phyloP scores from a whole-genome alignment of 2,797 vertebrate genomes.

The Darevskia nairensis region DNA sequence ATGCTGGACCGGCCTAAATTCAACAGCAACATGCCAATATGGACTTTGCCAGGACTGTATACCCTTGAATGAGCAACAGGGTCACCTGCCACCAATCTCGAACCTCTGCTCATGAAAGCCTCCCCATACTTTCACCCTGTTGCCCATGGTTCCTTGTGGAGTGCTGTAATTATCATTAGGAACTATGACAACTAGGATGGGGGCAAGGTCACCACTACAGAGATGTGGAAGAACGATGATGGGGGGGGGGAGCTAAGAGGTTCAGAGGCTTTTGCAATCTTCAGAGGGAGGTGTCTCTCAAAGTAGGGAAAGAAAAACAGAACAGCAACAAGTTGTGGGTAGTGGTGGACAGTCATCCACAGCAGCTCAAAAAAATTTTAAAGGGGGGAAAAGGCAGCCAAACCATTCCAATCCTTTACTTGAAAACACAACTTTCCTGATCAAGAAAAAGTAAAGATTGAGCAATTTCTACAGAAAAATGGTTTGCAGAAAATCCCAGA shows the following conservation, averaged over 20 bases:
- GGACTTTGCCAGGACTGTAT: neutral
- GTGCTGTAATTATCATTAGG: neutral
- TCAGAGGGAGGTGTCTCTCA: no score
- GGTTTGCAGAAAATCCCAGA: no score
- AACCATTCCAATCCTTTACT: constrained; percentile 76
- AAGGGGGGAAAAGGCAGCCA: constrained; percentile 26
- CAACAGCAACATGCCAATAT: neutral
- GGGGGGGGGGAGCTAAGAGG: neutral
- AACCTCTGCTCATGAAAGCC: neutral
- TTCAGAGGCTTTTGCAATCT: no score
- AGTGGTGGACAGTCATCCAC: no score
- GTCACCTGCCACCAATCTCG: neutral
- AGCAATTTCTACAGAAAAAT: no score
- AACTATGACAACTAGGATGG: neutral
- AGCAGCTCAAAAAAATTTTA: constrained; percentile 7
- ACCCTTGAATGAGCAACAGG: no score
- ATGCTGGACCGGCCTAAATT: neutral
- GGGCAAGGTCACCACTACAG: neutral
- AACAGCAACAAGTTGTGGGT: neutral
- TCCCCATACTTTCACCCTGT: neutral
- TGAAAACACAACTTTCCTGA: constrained; percentile 44
- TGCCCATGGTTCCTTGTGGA: neutral
- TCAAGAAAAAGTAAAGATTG: no score
- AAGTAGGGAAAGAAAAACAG: neutral
- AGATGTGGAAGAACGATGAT: neutral